Evolutionary conservation across 2,797 vertebrate genomes (phyloP).

Genomic region (Zenarchopterus dispar): DNA sequence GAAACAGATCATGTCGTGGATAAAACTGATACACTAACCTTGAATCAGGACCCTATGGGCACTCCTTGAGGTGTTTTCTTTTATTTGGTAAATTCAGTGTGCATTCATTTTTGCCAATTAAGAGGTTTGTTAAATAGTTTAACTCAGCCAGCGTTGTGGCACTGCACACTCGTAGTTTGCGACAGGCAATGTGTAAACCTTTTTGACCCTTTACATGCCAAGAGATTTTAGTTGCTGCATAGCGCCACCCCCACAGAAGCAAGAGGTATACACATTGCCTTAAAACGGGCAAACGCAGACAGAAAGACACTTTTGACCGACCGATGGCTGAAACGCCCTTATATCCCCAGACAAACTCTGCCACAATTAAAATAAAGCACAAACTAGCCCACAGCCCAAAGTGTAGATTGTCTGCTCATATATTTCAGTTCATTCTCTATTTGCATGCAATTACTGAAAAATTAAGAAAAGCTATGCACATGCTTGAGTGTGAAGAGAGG

Average conservation of each 20-base stretch:
- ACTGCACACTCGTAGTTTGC: slow-evolving; percentile 73
- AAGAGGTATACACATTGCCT: slow-evolving; percentile 81
- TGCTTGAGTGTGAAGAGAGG: slow-evolving; percentile 48
- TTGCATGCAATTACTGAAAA: slow-evolving; percentile 62
- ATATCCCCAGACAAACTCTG: slow-evolving; percentile 29
- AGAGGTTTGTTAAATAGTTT: slow-evolving; percentile 64
- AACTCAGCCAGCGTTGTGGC: slow-evolving; percentile 64
- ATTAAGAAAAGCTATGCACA: slow-evolving; percentile 39
- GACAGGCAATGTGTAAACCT: slow-evolving; percentile 85
- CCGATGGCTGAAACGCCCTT: slow-evolving; percentile 37
- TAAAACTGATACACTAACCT: slow-evolving; percentile 83
- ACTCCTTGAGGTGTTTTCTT: slow-evolving; percentile 73
- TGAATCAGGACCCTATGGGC: slow-evolving; percentile 74
- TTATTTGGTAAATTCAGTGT: slow-evolving; percentile 54
- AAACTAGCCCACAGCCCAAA: slow-evolving; percentile 50
- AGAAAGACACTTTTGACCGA: slow-evolving; percentile 43
- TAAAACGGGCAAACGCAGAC: slow-evolving; percentile 59
- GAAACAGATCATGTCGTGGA: slow-evolving; percentile 37
- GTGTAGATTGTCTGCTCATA: slow-evolving; percentile 25
- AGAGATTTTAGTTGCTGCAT: slow-evolving; percentile 78
- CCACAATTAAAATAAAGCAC: slow-evolving; percentile 37
- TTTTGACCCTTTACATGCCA: slow-evolving; percentile 78
- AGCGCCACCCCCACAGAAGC: slow-evolving; percentile 81
- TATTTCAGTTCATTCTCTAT: slow-evolving; percentile 57
- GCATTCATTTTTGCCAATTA: slow-evolving; percentile 63